phyloP scores from a whole-genome alignment of 2,888 invertebrate genomes.

The Netelia virgata region DNA sequence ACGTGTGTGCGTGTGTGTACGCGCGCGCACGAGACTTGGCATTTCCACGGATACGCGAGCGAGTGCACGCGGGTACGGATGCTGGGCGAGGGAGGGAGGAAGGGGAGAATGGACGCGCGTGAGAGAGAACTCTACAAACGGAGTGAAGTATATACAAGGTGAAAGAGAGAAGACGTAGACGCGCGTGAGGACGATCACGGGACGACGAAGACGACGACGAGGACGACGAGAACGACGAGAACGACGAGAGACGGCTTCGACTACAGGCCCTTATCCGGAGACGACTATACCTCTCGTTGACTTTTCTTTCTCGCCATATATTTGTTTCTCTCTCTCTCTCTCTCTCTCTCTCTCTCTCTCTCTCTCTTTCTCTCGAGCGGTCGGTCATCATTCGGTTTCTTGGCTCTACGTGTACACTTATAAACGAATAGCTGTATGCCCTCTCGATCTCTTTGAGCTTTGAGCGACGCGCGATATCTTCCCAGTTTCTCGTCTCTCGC shows the following conservation, averaged over 20 bases:
- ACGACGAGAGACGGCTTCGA: conserved; percentile 53
- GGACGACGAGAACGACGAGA: conserved; percentile 46
- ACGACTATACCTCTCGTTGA: conserved; percentile 43
- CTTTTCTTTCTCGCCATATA: conserved; percentile 64
- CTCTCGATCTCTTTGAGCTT: conserved; percentile 65
- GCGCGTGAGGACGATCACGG: conserved; percentile 53
- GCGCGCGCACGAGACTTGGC: conserved; percentile 22
- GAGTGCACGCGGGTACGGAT: not conserved
- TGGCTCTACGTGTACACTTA: conserved; percentile 48
- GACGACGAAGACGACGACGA: conserved; percentile 48
- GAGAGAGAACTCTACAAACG: conserved; percentile 33
- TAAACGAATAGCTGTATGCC: conserved; percentile 56
- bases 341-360: conserved; percentile 16
- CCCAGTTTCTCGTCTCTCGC: conserved; percentile 44
- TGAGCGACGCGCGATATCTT: conserved; percentile 63
- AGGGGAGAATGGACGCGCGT: conserved; percentile 42
- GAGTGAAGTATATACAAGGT: conserved; percentile 47
- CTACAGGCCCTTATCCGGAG: conserved; percentile 67
- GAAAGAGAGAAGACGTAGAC: conserved; percentile 42
- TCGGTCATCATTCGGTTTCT: conserved; percentile 37
- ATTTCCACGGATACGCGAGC: conserved; percentile 54
- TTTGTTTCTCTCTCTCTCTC: conserved; percentile 30
- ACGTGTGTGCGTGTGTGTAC: not conserved
- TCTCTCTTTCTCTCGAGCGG: not conserved
- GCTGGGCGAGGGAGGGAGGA: not conserved